phyloP scores from a whole-genome alignment of 2,888 invertebrate genomes.

The Hypercompe scribonia region DNA sequence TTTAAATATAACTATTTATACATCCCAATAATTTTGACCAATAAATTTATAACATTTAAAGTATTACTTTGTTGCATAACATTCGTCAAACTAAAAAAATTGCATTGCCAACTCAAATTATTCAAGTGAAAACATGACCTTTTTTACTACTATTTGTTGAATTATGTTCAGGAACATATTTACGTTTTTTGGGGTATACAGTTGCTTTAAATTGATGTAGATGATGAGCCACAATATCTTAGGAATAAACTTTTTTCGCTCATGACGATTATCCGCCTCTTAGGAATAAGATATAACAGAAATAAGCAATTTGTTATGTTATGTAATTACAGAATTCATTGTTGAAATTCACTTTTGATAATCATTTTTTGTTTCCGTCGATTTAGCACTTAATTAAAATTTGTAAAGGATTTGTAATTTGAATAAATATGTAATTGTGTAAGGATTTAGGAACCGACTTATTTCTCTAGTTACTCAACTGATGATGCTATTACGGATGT shows the following conservation, averaged over 20 bases:
- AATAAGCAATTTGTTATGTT: conserved; percentile 57
- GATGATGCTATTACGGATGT: not conserved
- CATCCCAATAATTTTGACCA: not conserved
- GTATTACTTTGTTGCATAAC: not conserved
- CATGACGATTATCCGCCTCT: conserved; percentile 80
- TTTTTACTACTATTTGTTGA: conserved; percentile 17
- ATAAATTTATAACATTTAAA: not conserved
- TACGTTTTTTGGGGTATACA: conserved; percentile 42
- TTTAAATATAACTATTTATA: not conserved
- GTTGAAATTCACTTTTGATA: conserved; percentile 43
- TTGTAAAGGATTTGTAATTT: conserved; percentile 35
- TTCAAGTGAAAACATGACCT: not conserved
- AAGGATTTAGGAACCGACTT: conserved; percentile 46
- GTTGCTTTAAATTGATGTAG: conserved; percentile 43
- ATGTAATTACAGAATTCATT: conserved; percentile 40
- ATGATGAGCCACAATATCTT: conserved; percentile 42
- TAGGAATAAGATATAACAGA: conserved; percentile 74
- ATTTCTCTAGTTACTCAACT: conserved; percentile 16
- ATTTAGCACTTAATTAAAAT: conserved; percentile 30
- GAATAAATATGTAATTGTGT: conserved; percentile 42
- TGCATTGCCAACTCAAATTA: not conserved
- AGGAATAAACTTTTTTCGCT: conserved; percentile 64
- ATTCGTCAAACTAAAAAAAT: not conserved
- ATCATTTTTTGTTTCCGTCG: conserved; percentile 38
- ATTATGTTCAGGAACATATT: conserved; percentile 42